Base-by-base conservation (phyloP, 2,113 vertebrate species). In the Chaetura pelagica region DNA sequence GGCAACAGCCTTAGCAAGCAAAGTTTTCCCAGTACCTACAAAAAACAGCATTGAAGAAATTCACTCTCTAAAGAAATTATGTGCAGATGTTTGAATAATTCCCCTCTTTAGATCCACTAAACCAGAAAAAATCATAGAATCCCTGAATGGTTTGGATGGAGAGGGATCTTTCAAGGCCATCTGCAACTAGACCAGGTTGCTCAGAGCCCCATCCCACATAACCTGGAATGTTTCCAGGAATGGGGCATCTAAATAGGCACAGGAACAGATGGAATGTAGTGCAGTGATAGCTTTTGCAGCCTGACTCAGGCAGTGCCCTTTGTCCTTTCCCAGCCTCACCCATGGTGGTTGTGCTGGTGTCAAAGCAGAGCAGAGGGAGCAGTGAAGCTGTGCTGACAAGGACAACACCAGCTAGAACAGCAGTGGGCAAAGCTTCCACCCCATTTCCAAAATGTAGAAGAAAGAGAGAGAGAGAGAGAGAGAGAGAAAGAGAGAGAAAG, bases 1-100 rank as follows among this genome's bases (percentile, higher is more conserved):
- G 67, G 99, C 99, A 80, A 99, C 99, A 12, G 99, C 99, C 97
- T 99, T 99, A 64, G 99, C 99, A 85, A 99, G 98, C 95, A 99
- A 94, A 2, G 99, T 99, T 97, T 99, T 99, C 22, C 99, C 99
- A 15, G 99, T 99, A 75, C 99, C 99, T 99, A 90, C 63, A 85
- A 90, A 89, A 12, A 87, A 57, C 34, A 84, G 2, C 5, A 9
- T 73, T 76, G 40, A 75, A 49, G 57, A 80, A 83, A 69, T 68
- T 32, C 6, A 66, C 17, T 61, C 58, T 71, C 54, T 46, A 34
- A 72, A 49, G 52, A 35, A 63, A 68, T 10, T 44, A 32, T 87
- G n/a, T 8, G 8, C 6, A 62, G 91, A 40, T 4, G 4, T 23
- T 69, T 26, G 4, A 58, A 29, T 40, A 51, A 82, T 42, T 46